These are phyloP conservation scores for Lates japonicus DNA, from an alignment of 2,797 vertebrate species.

Conservation along the genomic window DNA sequence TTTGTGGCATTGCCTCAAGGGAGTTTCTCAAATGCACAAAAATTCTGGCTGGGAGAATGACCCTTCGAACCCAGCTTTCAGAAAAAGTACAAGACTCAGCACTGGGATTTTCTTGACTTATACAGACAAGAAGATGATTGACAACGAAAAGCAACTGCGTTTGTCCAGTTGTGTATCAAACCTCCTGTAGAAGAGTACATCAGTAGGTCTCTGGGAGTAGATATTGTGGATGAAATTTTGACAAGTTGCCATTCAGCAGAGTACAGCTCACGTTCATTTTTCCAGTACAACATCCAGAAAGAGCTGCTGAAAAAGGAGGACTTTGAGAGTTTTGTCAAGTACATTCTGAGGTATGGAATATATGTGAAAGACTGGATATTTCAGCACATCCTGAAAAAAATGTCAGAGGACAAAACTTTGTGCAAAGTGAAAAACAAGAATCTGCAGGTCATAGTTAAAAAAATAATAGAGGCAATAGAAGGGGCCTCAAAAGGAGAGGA, in stretches of 20 bases:
- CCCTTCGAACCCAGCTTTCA: no score
- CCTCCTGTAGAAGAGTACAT: slow-evolving; percentile 69
- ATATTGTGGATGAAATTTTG: slow-evolving; percentile 74
- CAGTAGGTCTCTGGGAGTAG: slow-evolving; percentile 63
- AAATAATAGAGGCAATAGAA: slow-evolving; percentile 47
- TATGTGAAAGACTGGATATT: slow-evolving; percentile 75
- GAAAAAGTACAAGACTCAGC: slow-evolving; percentile 49
- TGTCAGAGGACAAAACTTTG: slow-evolving; percentile 31
- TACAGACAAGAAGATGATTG: slow-evolving; percentile 66
- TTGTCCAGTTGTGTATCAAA: slow-evolving; percentile 65
- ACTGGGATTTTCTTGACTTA: slow-evolving; percentile 62
- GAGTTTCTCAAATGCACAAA: slow-evolving; percentile 59
- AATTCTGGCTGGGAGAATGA: no score
- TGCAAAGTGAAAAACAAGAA: slow-evolving; percentile 44
- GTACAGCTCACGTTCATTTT: slow-evolving; percentile 64
- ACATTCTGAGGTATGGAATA: slow-evolving; percentile 44
- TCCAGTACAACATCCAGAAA: slow-evolving; percentile 70
- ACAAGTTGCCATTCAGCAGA: slow-evolving; percentile 34
- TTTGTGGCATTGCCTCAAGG: slow-evolving; percentile 62
- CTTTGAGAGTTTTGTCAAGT: slow-evolving; percentile 41
- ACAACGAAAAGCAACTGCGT: slow-evolving; percentile 65
- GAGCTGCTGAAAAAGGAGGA: slow-evolving; percentile 58
- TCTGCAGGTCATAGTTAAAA: slow-evolving; percentile 45
- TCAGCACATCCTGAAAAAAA: slow-evolving; percentile 22
- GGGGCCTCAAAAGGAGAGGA: neutral